Base-by-base conservation (phyloP, 2,113 vertebrate genomes). In the Passer domesticus region DNA sequence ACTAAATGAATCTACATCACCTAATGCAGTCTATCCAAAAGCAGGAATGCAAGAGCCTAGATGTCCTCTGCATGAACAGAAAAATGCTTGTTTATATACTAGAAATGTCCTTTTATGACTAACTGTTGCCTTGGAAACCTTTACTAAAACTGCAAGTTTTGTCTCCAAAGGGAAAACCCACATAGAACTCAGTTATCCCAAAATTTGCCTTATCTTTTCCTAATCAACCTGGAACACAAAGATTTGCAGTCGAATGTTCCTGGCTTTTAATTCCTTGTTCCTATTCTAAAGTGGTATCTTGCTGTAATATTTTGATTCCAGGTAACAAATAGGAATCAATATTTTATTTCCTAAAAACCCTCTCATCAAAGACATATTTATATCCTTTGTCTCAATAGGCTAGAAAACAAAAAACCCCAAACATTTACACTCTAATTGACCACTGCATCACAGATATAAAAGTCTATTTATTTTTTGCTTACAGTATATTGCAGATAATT, bases 101-200 rank as follows among this genome's bases (percentile, higher is more conserved):
- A 76, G 66, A 60, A 83, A 67, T 52, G 16, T 15, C 37, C 82
- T 81, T 90, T 83, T 77, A 86, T 90, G 60, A 84, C 33, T 11
- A 46, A 62, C 49, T 60, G 82, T 90, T 80, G 17, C 75, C 69
- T 30, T 92, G 95, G 91, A 88, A 95, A 97, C 80, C 35, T 75
- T 59, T 52, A 78, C 66, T 70, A 88, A 90, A 92, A 82, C 66
- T 10, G n/a, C 87, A 93, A 92, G 63, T 76, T 87, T 77, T 70
- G 41, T 47, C 87, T 84, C 55, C 30, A 37, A 68, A 39, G 39
- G 9, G 52, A 73, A 93, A 84, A 28, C 8, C 2, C 4, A 41
- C 16, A 13, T 8, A n/a, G 20, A 55, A 35, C 24, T 87, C 33
- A 35, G 58, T 67, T 90, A 64, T 64, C 41, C 68, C 82, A 15